Evolutionary conservation across 2,113 vertebrate genomes (phyloP), one percentile per base, ranked within the genome.

Genomic region (Myrmecophaga tridactyla): DNA sequence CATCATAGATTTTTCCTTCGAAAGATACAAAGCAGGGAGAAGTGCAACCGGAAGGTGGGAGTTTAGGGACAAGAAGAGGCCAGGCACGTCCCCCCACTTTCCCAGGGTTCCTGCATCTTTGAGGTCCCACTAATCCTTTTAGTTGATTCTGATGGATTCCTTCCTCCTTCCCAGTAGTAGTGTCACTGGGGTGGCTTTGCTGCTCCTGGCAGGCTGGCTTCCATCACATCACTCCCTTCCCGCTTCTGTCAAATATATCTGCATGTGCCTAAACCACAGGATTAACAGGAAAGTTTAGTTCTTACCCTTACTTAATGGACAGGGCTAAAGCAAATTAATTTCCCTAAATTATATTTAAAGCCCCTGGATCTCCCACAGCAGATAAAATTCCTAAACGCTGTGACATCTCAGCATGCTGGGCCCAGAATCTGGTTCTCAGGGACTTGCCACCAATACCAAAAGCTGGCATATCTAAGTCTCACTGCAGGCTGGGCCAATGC

Each of bases 1-100:
- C n/a, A 14, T n/a, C 12, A 15, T 27, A 29, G 6, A 1, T 6
- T 56, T 72, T 27, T 81, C 51, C 43, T 76, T 36, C 46, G 20
- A 60, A 78, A n/a, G 17, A 77, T 23, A 48, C 10, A 81, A 81
- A 9, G 56, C 29, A 60, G 11, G 27, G 14, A 34, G 21, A 39
- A 41, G 27, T 10, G 5, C 14, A 43, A 7, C 6, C 39, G 69
- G 14, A 4, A 0, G 0, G 36, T 23, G 25, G 62, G 21, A 6
- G 4, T 31, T 69, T 65, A 13, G 2, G 17, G 1, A 48, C 36
- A 48, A 88, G 56, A 95, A 75, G 43, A 86, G 20, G 48, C 12
- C 34, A 58, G 31, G 88, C 14, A 18, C 36, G 29, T 41, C 29
- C 36, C 25, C 25, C 31, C 17, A 2, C 36, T 72, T 41, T 29